Evolutionary conservation across 2,113 vertebrate species (phyloP).

Genomic region (Sinocyclocheilus anshuiensis): DNA sequence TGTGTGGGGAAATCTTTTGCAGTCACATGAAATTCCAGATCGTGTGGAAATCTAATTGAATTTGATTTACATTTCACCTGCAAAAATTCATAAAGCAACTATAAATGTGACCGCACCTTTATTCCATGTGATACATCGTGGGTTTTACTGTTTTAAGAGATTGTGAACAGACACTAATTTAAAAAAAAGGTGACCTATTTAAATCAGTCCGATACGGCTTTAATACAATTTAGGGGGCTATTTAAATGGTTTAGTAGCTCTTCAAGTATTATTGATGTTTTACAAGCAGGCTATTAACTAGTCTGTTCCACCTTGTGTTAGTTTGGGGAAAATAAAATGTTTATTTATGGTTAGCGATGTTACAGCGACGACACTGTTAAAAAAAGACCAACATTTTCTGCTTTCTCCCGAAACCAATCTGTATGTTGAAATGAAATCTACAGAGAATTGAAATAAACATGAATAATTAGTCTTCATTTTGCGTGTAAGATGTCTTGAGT

Average conservation of each 20-base stretch:
- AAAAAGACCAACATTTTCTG: conserved; percentile 35
- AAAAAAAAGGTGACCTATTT: conserved; percentile 23
- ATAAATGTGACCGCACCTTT: background rate
- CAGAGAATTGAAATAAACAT: conserved; percentile 10
- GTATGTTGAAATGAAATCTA: conserved; percentile 2
- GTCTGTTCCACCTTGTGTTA: conserved; percentile 10
- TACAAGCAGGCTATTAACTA: background rate
- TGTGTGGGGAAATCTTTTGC: no score
- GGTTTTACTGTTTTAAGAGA: conserved; percentile 43
- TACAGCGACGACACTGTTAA: conserved; percentile 11
- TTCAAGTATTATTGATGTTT: conserved; percentile 10
- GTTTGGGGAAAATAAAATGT: conserved; percentile 11
- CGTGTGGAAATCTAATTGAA: background rate
- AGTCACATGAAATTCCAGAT: no score
- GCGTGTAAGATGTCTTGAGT: background rate
- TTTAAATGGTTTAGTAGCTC: conserved; percentile 11
- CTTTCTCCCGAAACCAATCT: conserved; percentile 6
- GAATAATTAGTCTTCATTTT: conserved; percentile 17
- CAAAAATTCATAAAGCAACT: background rate
- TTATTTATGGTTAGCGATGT: conserved; percentile 32
- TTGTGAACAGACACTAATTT: conserved; percentile 32
- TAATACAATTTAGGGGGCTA: background rate
- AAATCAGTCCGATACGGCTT: conserved; percentile 20
- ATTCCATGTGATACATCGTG: conserved; percentile 22
- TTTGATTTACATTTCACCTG: background rate